Evolutionary conservation across 2,797 vertebrate genomes (phyloP).

Genomic region (Acestrorhynchus altus): DNA sequence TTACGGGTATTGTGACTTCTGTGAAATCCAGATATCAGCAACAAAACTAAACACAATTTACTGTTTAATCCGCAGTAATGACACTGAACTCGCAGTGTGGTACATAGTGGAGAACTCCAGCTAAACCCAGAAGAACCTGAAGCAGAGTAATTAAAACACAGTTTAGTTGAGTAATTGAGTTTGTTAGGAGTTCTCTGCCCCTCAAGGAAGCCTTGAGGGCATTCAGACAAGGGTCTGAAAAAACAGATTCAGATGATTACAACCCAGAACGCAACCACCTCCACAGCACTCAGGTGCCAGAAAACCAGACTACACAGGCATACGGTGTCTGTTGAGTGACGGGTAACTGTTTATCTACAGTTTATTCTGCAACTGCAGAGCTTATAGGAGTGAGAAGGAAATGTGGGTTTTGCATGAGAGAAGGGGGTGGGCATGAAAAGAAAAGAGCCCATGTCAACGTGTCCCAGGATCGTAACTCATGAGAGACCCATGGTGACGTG

Average conservation of each 20-base stretch:
- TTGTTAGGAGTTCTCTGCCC: slow-evolving; percentile 24
- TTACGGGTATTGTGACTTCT: slow-evolving; percentile 6
- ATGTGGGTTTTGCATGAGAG: not conserved
- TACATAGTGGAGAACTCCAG: slow-evolving; percentile 9
- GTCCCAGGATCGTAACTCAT: not conserved
- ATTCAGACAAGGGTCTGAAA: not conserved
- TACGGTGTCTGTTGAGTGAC: no score
- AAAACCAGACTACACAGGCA: not conserved
- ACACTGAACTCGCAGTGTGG: slow-evolving; percentile 9
- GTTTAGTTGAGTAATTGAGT: slow-evolving; percentile 34
- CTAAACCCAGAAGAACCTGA: slow-evolving; percentile 13
- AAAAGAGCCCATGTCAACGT: slow-evolving; percentile 7
- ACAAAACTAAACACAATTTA: slow-evolving; percentile 21
- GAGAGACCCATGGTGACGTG: no score
- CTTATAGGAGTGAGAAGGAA: not conserved
- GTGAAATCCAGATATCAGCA: slow-evolving; percentile 19
- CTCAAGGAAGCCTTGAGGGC: slow-evolving; percentile 16
- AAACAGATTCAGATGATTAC: not conserved
- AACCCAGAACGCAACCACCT: not conserved
- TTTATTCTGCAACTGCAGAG: not conserved
- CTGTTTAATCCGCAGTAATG: slow-evolving; percentile 42
- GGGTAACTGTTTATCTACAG: slow-evolving; percentile 13
- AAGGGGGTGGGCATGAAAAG: not conserved
- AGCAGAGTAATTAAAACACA: slow-evolving; percentile 28
- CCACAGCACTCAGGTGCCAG: not conserved